Evolutionary conservation across 37 sponge, comb jelly and placozoan genomes (phyloP), one percentile per base, ranked within the genome.

Genomic region (Ephydatia muelleri): DNA sequence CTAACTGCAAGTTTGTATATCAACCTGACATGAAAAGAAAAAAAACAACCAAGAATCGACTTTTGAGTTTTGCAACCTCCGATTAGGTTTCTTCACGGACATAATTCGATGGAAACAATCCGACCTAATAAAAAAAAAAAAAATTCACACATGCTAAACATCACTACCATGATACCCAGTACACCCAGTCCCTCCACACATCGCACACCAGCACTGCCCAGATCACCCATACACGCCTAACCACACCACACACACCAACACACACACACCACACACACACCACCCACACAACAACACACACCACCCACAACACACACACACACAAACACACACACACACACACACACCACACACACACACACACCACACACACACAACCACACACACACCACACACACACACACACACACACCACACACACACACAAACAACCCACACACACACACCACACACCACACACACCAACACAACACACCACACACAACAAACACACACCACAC

Each of bases 51-150:
- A 65, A 31, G 30, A 69, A 30, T 69, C 6, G 28, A 69, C 70
- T 31, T 9, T 9, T 69, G 70, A 12, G 70, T 69, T 27, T 69
- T 8, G 3, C 8, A 6, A 69, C 57, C 48, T 77, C 78, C 11
- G 22, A 27, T 84, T 31, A 76, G 0, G 49, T 25, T 37, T 81
- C 65, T 70, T 92, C 93, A 37, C 85, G 49, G 2, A 93, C 91
- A 79, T 93, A 90, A 78, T 93, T 90, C 0, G 84, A 82, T 69
- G 94, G 94, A 70, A 93, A 93, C 34, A 89, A 81, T 39, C 94
- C 94, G 4, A 35, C 66, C 94, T 93, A 82, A 19, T 23, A 38
- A 65, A 28, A 33, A 30, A 57, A 49, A 80, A 38, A 33, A 3
- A 49, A 33, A 77, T 0, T 33, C 27, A 21, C n/a, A 2, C 27